Base-by-base conservation (phyloP, 1,140 invertebrate species). In the Ostrea denselamellosa region DNA sequence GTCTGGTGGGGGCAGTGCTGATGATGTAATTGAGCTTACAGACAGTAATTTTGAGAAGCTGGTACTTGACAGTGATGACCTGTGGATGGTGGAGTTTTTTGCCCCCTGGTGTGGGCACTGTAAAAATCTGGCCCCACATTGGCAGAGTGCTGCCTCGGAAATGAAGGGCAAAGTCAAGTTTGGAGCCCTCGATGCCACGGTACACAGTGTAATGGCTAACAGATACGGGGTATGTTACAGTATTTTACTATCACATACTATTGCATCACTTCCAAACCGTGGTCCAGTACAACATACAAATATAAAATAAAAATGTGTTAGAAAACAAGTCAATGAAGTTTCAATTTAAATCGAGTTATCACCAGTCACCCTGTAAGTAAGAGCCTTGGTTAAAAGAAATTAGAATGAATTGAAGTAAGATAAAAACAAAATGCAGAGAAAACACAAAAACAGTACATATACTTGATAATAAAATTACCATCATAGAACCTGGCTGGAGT, bases 71-170 rank as follows among this genome's bases (percentile, higher is more conserved):
- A 98, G 97, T 8, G 97, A 98, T 19, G 98, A 99, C 92, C 96
- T 98, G 95, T 99, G 98, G 98, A 93, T 99, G 83, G 98, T 99
- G 7, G 98, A 99, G 94, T 99, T 99, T 96, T 99, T 97, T 95
- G 99, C 99, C 19, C 99, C 99, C 0, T 96, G 95, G 95, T 96
- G 96, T 90, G 95, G 96, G 10, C 95, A 99, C 94, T 99, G 99
- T 92, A 99, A 99, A 95, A 98, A 98, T 93, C 95, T 99, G 17
- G 98, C 97, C 82, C 99, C 99, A 0, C 97, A 98, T 90, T 99
- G 98, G 98, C 97, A 97, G 22, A 96, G 97, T 93, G 99, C 99
- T 58, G 99, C 99, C 65, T 96, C 97, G 44, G 97, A 99, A 94
- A 96, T 99, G 1, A 99, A 99, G 95, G 99, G 98, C 34, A 96